Evolutionary conservation across 30 jellyfish, hydroid and myxozoan genomes (phyloP).

Genomic region (Aurelia coerulea): DNA sequence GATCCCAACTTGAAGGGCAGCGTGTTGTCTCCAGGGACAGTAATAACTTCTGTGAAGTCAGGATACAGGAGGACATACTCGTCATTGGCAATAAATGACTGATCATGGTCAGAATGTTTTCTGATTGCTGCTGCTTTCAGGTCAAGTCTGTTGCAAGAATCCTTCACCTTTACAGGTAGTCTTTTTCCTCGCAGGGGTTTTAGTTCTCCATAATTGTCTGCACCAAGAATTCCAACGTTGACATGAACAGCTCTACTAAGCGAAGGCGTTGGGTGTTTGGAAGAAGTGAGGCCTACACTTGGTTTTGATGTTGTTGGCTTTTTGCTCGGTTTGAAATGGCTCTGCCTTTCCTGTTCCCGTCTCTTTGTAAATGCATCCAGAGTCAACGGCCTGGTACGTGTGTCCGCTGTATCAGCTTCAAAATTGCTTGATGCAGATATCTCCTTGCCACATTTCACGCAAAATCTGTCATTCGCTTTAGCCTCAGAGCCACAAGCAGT

Average conservation of each 20-base stretch:
- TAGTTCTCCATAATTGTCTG: neutral
- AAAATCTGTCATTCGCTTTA: neutral
- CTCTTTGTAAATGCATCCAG: neutral
- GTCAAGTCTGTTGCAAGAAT: no score
- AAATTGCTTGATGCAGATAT: neutral
- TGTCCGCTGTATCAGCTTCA: neutral
- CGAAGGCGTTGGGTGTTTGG: neutral
- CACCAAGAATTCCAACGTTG: neutral
- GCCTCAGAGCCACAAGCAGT: neutral
- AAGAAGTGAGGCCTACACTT: neutral
- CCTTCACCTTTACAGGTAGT: neutral
- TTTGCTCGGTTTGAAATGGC: neutral
- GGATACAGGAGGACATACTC: constrained; percentile 18
- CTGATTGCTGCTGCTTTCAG: constrained; percentile 15
- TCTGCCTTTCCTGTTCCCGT: neutral
- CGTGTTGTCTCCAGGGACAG: constrained; percentile 11
- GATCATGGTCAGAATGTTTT: constrained; percentile 26
- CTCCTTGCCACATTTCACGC: neutral
- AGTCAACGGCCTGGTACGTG: neutral
- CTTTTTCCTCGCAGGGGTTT: neutral
- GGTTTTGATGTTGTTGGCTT: neutral
- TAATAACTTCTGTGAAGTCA: neutral
- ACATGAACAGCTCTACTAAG: neutral
- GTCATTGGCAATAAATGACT: constrained; percentile 15
- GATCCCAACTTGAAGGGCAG: neutral